Evolutionary conservation across 2,113 vertebrate species (phyloP).

Genomic region (Setophaga coronata): DNA sequence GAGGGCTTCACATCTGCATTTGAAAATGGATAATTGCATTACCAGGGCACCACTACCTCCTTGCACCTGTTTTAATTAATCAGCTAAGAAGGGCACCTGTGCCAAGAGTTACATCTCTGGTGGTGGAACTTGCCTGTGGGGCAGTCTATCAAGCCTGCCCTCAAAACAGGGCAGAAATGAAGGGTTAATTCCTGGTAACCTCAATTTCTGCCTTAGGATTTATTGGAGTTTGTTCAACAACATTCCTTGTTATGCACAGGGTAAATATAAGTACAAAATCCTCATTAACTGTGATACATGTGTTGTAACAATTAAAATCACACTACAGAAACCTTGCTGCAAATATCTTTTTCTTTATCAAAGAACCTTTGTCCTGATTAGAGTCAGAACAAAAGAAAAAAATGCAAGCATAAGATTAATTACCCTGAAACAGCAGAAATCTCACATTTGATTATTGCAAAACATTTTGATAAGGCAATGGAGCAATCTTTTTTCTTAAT

Average conservation of each 20-base stretch:
- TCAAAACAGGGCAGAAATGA: neutral
- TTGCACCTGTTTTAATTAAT: constrained; percentile 26
- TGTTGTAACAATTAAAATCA: neutral
- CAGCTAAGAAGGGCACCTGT: neutral
- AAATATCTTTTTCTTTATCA: neutral
- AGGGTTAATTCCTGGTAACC: neutral
- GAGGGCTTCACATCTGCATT: constrained; percentile 18
- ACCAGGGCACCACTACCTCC: neutral
- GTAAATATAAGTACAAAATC: neutral
- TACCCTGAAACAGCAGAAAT: neutral
- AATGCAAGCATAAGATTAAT: neutral
- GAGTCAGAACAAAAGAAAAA: neutral
- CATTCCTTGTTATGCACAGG: neutral
- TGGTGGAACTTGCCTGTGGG: neutral
- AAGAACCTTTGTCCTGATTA: neutral
- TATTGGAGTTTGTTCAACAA: neutral
- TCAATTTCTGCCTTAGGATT: neutral
- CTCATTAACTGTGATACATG: neutral
- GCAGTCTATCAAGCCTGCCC: neutral
- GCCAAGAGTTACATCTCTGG: neutral
- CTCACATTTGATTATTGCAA: neutral
- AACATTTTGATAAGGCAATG: neutral
- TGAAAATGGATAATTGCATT: constrained; percentile 38
- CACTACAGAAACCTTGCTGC: neutral
- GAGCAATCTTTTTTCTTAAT: neutral